Evolutionary conservation across 1,140 invertebrate genomes (phyloP), one percentile per base, ranked within the genome.

Genomic region (Magallana angulata): DNA sequence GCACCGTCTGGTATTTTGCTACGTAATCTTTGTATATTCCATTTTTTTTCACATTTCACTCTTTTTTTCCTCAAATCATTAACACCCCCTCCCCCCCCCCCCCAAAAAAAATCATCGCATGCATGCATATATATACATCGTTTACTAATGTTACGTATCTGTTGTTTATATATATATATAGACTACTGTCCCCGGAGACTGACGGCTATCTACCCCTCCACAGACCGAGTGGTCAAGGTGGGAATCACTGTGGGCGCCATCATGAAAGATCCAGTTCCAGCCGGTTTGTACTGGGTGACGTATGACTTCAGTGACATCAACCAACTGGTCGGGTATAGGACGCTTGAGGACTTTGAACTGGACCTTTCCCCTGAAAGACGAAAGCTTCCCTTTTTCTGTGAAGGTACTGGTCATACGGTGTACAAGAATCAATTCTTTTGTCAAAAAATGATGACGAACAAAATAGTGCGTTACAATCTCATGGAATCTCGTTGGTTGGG

Each of bases 391-490:
- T 93, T 93, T 71, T 90, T 89, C 59, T 94, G 93, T 87, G 91
- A 93, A 14, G 93, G 93, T 0, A 94, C 93, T 0, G 93, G 93
- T 14, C 92, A 93, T 18, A 92, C 92, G 18, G 90, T 94, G 11
- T 93, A 91, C 85, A 90, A 90, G 58, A 89, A 91, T 60, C 84
- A 83, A 48, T 89, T 94, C 24, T 93, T 90, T 64, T 94, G 93
- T 71, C 91, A 93, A 80, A 92, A 92, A 64, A 86, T 89, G 57
- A 92, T 91, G 84, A 91, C 88, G 0, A 92, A 91, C 62, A 91
- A 89, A 30, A 90, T 94, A n/a, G 89, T 92, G 1, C 91, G 92
- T 59, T 94, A 92, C 85, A 90, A 92, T 84, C 88, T 94, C 1
- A 89, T 90, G 24, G 84, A 88, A 48, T 87, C 89, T 48, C 89